Conservation (phyloP, 1,140 invertebrate genomes). For the Lasaia peninsularis region DNA sequence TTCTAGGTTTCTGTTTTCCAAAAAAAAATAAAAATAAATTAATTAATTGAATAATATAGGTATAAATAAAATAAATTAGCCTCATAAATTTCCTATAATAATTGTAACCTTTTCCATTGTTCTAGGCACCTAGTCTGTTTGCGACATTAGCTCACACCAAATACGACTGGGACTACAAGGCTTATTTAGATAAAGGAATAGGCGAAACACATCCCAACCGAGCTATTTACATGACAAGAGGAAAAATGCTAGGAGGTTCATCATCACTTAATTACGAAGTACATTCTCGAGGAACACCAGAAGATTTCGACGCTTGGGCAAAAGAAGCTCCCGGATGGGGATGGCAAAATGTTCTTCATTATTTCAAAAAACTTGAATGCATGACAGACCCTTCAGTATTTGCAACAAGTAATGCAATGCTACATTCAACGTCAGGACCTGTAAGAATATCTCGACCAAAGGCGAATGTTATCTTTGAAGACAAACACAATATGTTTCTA, state of each 20-base stretch:
- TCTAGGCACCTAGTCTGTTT: slow-evolving; percentile 55
- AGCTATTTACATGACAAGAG: slow-evolving; percentile 43
- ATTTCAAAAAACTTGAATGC: slow-evolving; percentile 61
- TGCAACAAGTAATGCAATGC: slow-evolving; percentile 35
- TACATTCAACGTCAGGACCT: slow-evolving; percentile 52
- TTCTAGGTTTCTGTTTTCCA: no score
- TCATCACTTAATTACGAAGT: slow-evolving; percentile 88
- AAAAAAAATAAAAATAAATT: no score
- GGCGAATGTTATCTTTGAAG: slow-evolving; percentile 34
- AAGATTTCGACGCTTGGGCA: slow-evolving; percentile 87
- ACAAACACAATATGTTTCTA: slow-evolving; percentile 40
- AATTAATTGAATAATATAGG: not conserved
- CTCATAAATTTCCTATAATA: slow-evolving; percentile 4
- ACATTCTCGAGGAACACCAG: slow-evolving; percentile 86
- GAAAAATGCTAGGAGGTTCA: slow-evolving; percentile 83
- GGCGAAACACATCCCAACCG: slow-evolving; percentile 38
- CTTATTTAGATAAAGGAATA: slow-evolving; percentile 38
- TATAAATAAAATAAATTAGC: slow-evolving; percentile 1
- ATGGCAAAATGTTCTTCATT: slow-evolving; percentile 81
- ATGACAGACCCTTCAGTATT: slow-evolving; percentile 50
- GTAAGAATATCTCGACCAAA: slow-evolving; percentile 47
- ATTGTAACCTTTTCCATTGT: slow-evolving; percentile 18
- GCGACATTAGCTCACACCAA: slow-evolving; percentile 40
- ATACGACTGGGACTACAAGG: slow-evolving; percentile 54
- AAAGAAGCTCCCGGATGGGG: slow-evolving; percentile 83